Percentiles rank a stretch among this genome's conserved stretches.
phyloP scores from a whole-genome alignment of 2,113 vertebrate genomes.

The Syngnathus scovelli region DNA sequence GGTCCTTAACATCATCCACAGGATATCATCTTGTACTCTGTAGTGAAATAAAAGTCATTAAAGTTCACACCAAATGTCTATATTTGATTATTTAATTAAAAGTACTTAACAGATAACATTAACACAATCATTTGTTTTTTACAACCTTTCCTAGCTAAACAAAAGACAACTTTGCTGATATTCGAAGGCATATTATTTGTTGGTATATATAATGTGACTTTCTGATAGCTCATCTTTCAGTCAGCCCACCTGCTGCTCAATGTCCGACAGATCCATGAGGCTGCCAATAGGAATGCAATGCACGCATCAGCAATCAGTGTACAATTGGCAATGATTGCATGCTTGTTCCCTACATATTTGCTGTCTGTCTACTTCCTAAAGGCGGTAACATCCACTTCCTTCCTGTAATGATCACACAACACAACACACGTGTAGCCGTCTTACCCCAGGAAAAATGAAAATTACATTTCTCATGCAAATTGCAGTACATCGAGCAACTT shows the following conservation, averaged over 20 bases:
- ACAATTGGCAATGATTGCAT: slow-evolving; percentile 32
- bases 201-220: not conserved
- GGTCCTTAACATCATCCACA: too few species aligned
- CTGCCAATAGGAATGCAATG: slow-evolving; percentile 27
- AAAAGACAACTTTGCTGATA: not conserved
- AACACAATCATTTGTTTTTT: not conserved
- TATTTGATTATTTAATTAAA: not conserved
- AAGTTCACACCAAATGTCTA: not conserved
- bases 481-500: slow-evolving; percentile 21
- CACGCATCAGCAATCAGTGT: slow-evolving; percentile 47
- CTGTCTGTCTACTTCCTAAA: slow-evolving; percentile 10
- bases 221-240: slow-evolving; percentile 9
- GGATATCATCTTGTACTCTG: too few species aligned
- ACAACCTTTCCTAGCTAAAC: not conserved
- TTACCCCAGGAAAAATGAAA: slow-evolving; percentile 21
- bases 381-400: slow-evolving; percentile 17
- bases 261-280: not conserved
- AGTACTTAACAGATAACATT: not conserved
- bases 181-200: not conserved
- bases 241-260: slow-evolving; percentile 21
- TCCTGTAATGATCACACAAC: slow-evolving; percentile 1
- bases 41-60: not conserved
- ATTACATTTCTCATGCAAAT: slow-evolving; percentile 59
- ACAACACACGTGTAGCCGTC: slow-evolving; percentile 29
- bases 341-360: not conserved